Base-by-base conservation (phyloP, 2,797 vertebrate species). In the Lateolabrax maculatus region DNA sequence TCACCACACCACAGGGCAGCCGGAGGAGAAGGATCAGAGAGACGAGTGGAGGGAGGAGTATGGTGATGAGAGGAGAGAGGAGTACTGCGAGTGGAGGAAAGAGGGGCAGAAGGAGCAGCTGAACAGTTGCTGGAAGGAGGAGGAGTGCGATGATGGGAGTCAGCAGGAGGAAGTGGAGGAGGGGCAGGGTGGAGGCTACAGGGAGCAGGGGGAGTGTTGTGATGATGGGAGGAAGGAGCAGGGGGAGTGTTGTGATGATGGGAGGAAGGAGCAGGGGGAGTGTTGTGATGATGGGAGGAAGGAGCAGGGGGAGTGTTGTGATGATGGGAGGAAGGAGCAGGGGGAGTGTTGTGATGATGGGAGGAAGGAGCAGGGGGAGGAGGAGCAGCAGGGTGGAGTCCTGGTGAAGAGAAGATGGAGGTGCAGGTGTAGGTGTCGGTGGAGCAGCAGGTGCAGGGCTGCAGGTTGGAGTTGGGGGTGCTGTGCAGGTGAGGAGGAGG, bases 381-480 rank as follows among this genome's bases (percentile, higher is more conserved):
- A 41, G 71, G 44, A 23, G 58, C 18, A 85, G 12, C 77, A 89
- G 49, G 60, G 82, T n/a, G 53, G 62, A 48, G 56, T 36, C n/a
- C 56, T 0, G 86, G 56, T 1, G 86, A 84, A 77, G 84, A 46
- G 48, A 65, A 56, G 46, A 90, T 87, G 80, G 95, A 9, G 84
- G 96, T 92, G 80, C 92, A 19, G 18, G 88, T 89, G 63, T 93
- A 89, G 61, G 86, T 75, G 25, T 93, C 94, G 88, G 91, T 63
- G 61, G 92, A 89, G 81, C 85, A 95, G 87, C 97, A 97, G 92
- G 27, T 77, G 19, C 89, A 94, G 10, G 63, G 84, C 49, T 72
- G 81, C 36, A 93, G 90, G 69, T 95, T 80, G 69, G 89, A 89
- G 79, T 95, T 74, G 13, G 96, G 96, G 34, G 96, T 94, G 87